Evolutionary conservation across 2,797 vertebrate genomes (phyloP), one percentile per base, ranked within the genome.

Genomic region (Remorina albescens): DNA sequence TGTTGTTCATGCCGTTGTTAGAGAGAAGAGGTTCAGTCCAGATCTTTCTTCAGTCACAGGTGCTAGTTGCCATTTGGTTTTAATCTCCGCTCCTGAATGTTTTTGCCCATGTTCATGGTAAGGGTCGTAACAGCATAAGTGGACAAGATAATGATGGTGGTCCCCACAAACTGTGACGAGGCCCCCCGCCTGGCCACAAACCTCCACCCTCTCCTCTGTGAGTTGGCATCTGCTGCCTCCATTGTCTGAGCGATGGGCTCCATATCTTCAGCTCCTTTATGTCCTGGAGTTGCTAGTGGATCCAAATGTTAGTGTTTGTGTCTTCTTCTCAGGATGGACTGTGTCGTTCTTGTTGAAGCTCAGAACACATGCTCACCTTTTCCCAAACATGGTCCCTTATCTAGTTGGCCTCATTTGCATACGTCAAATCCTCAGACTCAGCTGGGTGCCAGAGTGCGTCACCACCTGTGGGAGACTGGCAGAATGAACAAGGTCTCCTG

Each of bases 131-230:
- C 67, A 0, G 87, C 74, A 7, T 89, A 91, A 0, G 88, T 87
- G 25, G 90, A 92, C 59, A 92, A 46, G 37, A 91, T 89, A 58
- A 90, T 8, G 26, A 92, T 85, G 25, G 89, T 84, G 80, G 86
- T 91, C 62, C 86, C 75, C 58, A 91, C 87, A 2, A 90, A 90
- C 49, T 90, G 90, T 0, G 86, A 93, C 0, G 88, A 90, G 51
- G 81, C 86, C 42, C 88, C 83, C 6, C 80, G 55, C 34, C 54
- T 88, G 1, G 11, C 32, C 19, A 49, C 53, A 7, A 82, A 46
- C 63, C 72, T 83, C 75, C 66, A 68, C 5, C 71, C 55, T 6
- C 12, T 61, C 76, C 79, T 83, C 42, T 86, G 74, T 1, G 71
- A 23, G 16, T 57, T 70, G 41, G 50, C 28, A 0, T 85, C 85